Evolutionary conservation across 2,113 vertebrate genomes (phyloP).

Genomic region (Passer montanus): DNA sequence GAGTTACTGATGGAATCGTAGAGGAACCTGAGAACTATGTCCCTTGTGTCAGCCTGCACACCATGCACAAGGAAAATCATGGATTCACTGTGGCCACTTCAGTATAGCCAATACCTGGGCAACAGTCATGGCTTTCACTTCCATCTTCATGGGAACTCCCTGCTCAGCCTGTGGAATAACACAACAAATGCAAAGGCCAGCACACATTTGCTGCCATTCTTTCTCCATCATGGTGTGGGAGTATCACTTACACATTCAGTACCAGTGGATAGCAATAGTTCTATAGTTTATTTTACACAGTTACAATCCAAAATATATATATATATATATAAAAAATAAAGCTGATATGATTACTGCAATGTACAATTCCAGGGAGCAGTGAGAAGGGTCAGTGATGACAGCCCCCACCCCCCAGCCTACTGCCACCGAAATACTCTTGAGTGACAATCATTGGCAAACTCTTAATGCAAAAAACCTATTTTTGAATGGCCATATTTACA

Average conservation of each 20-base stretch:
- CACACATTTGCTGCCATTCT: not conserved
- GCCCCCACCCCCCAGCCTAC: not conserved
- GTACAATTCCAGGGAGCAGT: not conserved
- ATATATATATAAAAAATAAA: not conserved
- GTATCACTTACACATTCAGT: not conserved
- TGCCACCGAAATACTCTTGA: not conserved
- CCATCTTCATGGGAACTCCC: accelerated
- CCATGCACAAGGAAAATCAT: accelerated
- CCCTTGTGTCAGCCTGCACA: not conserved
- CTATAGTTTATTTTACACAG: slow-evolving; percentile 37
- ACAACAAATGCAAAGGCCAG: not conserved
- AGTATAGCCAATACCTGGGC: too few relatives aligned
- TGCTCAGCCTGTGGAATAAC: not conserved
- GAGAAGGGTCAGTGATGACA: not conserved
- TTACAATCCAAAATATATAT: slow-evolving; percentile 6
- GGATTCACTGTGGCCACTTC: not conserved
- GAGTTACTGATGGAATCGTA: not conserved
- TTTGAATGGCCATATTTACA: not conserved
- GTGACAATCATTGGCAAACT: not conserved
- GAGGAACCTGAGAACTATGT: not conserved
- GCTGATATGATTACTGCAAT: not conserved
- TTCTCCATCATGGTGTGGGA: accelerated
- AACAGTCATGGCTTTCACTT: not conserved
- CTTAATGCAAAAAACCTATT: not conserved
- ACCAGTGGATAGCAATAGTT: not conserved